These are phyloP conservation scores for Seira musarum DNA, from an alignment of 2,888 invertebrate genomes.

Conservation along the genomic window DNA sequence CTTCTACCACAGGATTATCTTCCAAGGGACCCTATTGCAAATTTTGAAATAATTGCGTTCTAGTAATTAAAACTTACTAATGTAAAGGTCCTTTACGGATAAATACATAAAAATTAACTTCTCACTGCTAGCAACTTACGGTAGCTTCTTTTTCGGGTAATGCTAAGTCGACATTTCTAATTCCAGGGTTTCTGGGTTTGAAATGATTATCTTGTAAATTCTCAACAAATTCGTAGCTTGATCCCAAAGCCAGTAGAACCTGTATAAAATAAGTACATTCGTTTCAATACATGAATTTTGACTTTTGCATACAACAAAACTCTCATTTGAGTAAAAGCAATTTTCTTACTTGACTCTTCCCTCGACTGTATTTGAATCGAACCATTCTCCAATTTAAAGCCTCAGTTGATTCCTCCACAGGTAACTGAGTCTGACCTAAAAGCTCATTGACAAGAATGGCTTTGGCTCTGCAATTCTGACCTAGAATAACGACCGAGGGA, in stretches of 20 bases:
- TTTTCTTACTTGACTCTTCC: constrained; percentile 42
- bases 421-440: constrained; percentile 80
- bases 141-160: constrained; percentile 78
- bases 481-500: constrained; percentile 83
- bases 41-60: not conserved
- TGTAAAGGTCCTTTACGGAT: too few species aligned
- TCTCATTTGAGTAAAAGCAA: not conserved
- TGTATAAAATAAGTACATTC: constrained; percentile 21
- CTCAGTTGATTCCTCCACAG: constrained; percentile 72
- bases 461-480: constrained; percentile 81
- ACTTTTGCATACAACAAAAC: too few species aligned
- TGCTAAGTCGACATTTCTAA: constrained; percentile 66
- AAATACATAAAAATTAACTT: constrained; percentile 20
- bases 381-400: constrained; percentile 69
- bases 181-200: constrained; percentile 78
- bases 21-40: constrained; percentile 73
- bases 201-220: constrained; percentile 79
- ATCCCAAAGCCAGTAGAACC: constrained; percentile 71
- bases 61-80: not conserved
- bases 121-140: constrained; percentile 59
- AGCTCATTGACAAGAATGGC: constrained; percentile 83
- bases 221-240: constrained; percentile 78
- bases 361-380: constrained; percentile 67
- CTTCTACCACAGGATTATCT: constrained; percentile 82
- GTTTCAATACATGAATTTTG: too few species aligned